These are phyloP conservation scores for Silurus aristotelis DNA, from an alignment of 2,797 vertebrate genomes.

Conservation along the genomic window DNA sequence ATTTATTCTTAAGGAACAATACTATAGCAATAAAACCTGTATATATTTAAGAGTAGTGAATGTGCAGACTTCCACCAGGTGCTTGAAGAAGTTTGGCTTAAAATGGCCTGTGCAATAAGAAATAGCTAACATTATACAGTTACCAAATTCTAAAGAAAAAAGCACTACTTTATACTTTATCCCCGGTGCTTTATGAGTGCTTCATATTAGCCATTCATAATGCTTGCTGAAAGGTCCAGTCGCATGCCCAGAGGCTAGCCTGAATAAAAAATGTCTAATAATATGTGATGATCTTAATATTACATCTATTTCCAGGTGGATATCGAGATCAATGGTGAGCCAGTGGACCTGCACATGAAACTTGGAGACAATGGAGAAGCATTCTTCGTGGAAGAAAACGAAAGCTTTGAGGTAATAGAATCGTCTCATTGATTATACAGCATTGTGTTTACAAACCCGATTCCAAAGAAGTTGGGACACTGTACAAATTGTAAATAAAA, in stretches of 20 bases:
- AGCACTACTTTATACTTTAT: neutral
- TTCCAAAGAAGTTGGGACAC: too few relatives aligned
- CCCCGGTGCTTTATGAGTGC: neutral
- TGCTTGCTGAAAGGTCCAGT: neutral
- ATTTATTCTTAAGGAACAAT: too few relatives aligned
- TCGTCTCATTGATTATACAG: neutral
- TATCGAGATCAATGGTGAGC: conserved; percentile 91
- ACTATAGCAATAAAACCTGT: too few relatives aligned
- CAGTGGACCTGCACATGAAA: conserved; percentile 92
- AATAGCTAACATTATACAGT: too few relatives aligned
- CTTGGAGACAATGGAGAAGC: conserved; percentile 94
- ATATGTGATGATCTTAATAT: neutral
- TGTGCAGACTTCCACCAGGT: too few relatives aligned
- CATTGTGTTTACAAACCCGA: neutral
- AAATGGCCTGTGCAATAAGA: too few relatives aligned
- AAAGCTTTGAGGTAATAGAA: conserved; percentile 70
- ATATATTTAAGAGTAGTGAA: too few relatives aligned
- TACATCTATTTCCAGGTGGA: conserved; percentile 80
- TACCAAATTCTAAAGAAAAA: too few relatives aligned
- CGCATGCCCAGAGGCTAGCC: neutral
- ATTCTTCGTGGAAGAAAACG: conserved; percentile 89
- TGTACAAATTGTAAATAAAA: too few relatives aligned
- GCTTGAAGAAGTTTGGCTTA: too few relatives aligned
- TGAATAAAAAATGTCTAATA: neutral
- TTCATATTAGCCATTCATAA: neutral